Conservation (phyloP, 2,113 vertebrate species). For the Smithornis capensis region DNA sequence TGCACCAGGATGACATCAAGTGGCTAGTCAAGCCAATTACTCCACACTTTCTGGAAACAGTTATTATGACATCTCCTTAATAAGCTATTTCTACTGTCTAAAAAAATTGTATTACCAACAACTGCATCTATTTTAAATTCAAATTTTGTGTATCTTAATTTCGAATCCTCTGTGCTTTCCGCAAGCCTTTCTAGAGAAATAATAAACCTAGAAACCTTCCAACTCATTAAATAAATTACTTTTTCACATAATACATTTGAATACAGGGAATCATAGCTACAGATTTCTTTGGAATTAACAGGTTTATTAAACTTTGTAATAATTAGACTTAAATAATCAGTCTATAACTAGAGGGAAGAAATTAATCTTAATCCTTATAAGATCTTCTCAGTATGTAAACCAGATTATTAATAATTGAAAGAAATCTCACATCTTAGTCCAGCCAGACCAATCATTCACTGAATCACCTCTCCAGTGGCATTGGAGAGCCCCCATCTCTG, state of each 20-base stretch:
- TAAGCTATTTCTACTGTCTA: neutral
- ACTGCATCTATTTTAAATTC: neutral
- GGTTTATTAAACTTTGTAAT: neutral
- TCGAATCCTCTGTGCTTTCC: neutral
- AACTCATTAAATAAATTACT: neutral
- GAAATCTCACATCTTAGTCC: neutral
- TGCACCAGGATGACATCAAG: conserved; percentile 60
- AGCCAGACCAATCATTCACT: neutral
- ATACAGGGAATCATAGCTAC: neutral
- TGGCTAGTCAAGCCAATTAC: conserved; percentile 34
- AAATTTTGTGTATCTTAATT: neutral
- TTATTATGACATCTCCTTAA: neutral
- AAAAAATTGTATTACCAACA: neutral
- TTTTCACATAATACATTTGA: neutral
- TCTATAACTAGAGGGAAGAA: neutral
- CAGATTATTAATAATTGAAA: neutral
- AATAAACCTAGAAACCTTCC: neutral
- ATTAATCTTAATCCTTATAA: neutral
- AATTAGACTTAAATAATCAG: neutral
- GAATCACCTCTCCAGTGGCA: neutral
- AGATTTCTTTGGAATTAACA: neutral
- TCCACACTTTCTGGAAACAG: neutral
- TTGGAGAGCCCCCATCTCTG: neutral
- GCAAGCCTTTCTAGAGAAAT: neutral
- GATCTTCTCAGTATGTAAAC: neutral